Percentiles rank a stretch among this genome's conserved stretches.
phyloP scores from a whole-genome alignment of 64 coral and sea anemone species.

The Actinia equina region DNA sequence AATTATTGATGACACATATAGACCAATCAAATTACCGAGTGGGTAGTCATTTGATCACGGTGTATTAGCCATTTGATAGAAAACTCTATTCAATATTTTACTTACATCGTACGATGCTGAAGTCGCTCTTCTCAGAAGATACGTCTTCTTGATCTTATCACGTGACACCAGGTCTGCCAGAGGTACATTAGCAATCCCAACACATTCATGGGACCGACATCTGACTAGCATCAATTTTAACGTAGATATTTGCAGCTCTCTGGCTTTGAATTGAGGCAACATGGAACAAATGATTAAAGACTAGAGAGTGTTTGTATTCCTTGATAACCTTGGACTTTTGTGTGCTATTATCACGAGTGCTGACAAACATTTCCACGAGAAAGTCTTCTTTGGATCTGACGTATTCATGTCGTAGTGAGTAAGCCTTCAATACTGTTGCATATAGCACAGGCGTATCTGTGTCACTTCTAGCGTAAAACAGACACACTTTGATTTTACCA shows the following conservation, averaged over 20 bases:
- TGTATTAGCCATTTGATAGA: not conserved
- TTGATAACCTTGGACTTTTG: not conserved
- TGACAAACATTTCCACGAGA: not conserved
- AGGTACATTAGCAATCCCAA: not conserved
- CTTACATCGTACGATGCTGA: not conserved
- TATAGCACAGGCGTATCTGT: conserved; percentile 34
- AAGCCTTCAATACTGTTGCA: conserved; percentile 24
- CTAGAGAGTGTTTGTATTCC: not conserved
- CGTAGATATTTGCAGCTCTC: conserved; percentile 2
- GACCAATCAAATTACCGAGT: not conserved
- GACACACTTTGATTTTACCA: conserved; percentile 37
- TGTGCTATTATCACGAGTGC: not conserved
- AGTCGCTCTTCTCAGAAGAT: not conserved
- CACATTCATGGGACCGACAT: not conserved
- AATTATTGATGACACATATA: too few species aligned
- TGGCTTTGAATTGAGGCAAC: not conserved
- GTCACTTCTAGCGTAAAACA: conserved; percentile 29
- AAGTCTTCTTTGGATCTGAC: not conserved
- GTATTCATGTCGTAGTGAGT: not conserved
- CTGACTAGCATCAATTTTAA: conserved; percentile 30
- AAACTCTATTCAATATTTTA: not conserved
- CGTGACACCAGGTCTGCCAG: conserved; percentile 32
- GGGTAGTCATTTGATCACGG: not conserved
- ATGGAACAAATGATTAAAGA: conserved; percentile 18
- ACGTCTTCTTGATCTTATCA: conserved; percentile 55